phyloP scores from a whole-genome alignment of 2,113 vertebrate genomes.

The Myiopsitta monachus region DNA sequence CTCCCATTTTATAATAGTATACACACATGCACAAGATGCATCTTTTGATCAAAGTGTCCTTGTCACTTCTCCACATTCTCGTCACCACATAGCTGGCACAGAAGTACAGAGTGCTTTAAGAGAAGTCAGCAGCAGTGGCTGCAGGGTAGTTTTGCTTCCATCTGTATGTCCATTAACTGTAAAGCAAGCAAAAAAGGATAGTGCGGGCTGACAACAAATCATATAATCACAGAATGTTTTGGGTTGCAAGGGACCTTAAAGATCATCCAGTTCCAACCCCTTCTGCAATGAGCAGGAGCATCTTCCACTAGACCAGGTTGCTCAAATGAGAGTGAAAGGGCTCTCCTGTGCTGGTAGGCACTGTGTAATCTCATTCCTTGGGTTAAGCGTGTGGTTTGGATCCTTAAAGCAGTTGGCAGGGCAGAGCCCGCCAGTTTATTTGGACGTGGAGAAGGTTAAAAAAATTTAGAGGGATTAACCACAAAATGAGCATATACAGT shows the following conservation, averaged over 20 bases:
- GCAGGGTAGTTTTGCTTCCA: not conserved
- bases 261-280: not conserved
- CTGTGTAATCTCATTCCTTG: not conserved
- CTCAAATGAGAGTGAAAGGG: not conserved
- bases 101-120: not conserved
- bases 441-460: not conserved
- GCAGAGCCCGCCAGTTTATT: not conserved
- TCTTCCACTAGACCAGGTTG: not conserved
- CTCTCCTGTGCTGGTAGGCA: not conserved
- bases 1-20: slow-evolving; percentile 13
- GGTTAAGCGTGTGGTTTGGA: not conserved
- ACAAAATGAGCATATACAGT: not conserved
- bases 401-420: not conserved
- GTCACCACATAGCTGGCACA: not conserved
- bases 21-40: not conserved
- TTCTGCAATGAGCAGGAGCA: not conserved
- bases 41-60: slow-evolving; percentile 38
- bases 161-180: not conserved
- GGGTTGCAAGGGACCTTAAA: not conserved
- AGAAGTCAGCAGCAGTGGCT: not conserved
- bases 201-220: not conserved
- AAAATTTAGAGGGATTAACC: not conserved
- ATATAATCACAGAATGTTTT: not conserved
- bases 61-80: slow-evolving; percentile 11
- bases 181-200: not conserved